A percentile compares a stretch with the other conserved stretches of the same genome.
These are phyloP conservation scores for Dolichopus griseipennis DNA, from an alignment of 2,888 invertebrate species.

Conservation along the genomic window DNA sequence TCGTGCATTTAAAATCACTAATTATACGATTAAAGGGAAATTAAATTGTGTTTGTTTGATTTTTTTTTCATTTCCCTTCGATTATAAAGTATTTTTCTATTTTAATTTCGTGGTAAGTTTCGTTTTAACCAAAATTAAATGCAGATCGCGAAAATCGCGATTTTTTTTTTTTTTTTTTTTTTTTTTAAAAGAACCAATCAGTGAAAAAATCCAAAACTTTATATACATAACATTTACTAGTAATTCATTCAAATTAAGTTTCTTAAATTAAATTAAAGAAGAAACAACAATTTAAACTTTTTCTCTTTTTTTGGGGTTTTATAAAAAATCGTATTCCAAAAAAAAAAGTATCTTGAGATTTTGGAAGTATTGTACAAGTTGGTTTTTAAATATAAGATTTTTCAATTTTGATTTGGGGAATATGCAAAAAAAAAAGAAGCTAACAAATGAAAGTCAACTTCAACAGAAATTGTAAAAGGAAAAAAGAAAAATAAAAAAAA, in stretches of 20 bases:
- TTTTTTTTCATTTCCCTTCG: not conserved
- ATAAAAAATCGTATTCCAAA: not conserved
- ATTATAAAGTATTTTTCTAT: not conserved
- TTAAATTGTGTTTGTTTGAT: not conserved
- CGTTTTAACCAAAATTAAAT: not conserved
- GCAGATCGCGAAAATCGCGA: constrained; percentile 6
- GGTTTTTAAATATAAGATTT: not conserved
- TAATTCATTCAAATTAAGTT: constrained; percentile 6
- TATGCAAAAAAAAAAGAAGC: not conserved
- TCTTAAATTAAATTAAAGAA: not conserved
- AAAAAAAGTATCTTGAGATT: not conserved
- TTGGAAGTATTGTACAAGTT: not conserved
- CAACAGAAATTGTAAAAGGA: not conserved
- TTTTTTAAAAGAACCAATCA: not conserved
- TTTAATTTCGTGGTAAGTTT: not conserved
- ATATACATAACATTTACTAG: not conserved
- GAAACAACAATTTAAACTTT: not conserved
- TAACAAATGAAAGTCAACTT: not conserved
- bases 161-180: too few species aligned
- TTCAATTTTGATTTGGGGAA: not conserved
- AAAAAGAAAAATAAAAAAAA: not conserved
- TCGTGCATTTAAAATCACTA: not conserved
- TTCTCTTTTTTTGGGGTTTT: not conserved
- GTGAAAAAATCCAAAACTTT: not conserved
- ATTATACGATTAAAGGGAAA: constrained; percentile 4